A percentile compares a stretch with the other conserved stretches of the same genome.
These are phyloP conservation scores for Gadus macrocephalus DNA, from an alignment of 2,113 vertebrate genomes.

Conservation along the genomic window DNA sequence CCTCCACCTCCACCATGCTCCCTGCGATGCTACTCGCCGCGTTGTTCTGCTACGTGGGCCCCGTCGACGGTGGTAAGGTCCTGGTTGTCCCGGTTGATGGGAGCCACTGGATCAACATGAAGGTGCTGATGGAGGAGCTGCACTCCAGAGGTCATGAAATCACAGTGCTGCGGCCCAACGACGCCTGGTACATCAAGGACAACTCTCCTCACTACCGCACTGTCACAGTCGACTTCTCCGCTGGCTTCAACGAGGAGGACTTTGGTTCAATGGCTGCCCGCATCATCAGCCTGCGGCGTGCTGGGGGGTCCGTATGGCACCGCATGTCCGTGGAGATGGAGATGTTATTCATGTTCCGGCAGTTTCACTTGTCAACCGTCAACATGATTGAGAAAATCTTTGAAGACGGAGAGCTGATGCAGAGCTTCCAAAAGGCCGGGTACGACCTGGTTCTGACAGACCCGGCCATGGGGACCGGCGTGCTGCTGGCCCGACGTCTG, in stretches of 20 bases:
- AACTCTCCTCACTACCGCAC: slow-evolving; percentile 45
- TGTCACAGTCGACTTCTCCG: slow-evolving; percentile 10
- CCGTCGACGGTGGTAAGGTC: slow-evolving; percentile 44
- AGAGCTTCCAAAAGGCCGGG: slow-evolving; percentile 30
- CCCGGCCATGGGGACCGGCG: slow-evolving; percentile 30
- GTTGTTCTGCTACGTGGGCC: slow-evolving; percentile 24
- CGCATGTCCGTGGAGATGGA: slow-evolving; percentile 18
- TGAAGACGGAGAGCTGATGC: slow-evolving; percentile 43
- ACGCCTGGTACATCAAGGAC: slow-evolving; percentile 53
- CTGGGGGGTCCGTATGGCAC: slow-evolving; percentile 29
- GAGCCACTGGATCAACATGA: slow-evolving; percentile 66
- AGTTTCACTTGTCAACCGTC: neutral
- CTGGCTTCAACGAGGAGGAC: slow-evolving; percentile 10
- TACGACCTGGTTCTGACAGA: slow-evolving; percentile 57
- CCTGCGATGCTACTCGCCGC: neutral
- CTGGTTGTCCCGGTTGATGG: slow-evolving; percentile 53
- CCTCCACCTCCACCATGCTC: too few species aligned
- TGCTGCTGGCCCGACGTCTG: slow-evolving; percentile 38
- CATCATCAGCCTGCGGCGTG: slow-evolving; percentile 2
- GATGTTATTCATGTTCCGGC: rapidly evolving
- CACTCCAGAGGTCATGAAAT: slow-evolving; percentile 53
- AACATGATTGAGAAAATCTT: slow-evolving; percentile 17
- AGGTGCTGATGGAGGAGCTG: slow-evolving; percentile 50
- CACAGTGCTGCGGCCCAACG: slow-evolving; percentile 35
- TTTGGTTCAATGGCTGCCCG: neutral